These are phyloP conservation scores for Labeo rohita DNA, from an alignment of 2,113 vertebrate species.

Conservation along the genomic window DNA sequence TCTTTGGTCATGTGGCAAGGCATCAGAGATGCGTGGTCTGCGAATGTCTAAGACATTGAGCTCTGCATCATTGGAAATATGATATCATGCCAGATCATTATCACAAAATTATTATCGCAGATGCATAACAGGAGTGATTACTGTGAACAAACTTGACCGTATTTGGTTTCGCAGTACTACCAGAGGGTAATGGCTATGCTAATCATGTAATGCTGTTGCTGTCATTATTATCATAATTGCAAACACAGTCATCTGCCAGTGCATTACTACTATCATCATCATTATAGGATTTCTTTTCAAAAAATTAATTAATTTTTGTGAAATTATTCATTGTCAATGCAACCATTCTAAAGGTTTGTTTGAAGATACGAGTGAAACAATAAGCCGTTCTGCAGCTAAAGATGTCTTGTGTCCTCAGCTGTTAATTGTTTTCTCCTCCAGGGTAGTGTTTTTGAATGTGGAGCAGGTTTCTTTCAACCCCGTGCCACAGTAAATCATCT, in stretches of 20 bases:
- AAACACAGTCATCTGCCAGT: not conserved
- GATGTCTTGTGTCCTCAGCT: not conserved
- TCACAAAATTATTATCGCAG: not conserved
- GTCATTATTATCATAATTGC: slow-evolving; percentile 21
- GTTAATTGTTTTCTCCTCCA: not conserved
- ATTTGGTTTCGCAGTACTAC: not conserved
- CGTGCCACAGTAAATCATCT: not conserved
- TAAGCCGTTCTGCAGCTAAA: not conserved
- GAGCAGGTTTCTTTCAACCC: not conserved
- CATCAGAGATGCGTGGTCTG: not conserved
- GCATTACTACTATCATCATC: not conserved
- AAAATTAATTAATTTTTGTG: not conserved
- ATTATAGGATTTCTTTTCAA: not conserved
- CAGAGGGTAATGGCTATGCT: not conserved
- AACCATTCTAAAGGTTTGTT: not conserved
- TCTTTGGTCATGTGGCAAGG: not conserved
- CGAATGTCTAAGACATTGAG: not conserved
- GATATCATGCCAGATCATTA: slow-evolving; percentile 1
- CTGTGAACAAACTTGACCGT: slow-evolving; percentile 25
- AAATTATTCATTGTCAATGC: not conserved
- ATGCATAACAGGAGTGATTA: slow-evolving; percentile 5
- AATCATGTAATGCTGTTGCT: slow-evolving; percentile 25
- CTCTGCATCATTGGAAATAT: not conserved
- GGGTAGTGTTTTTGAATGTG: not conserved
- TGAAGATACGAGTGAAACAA: not conserved